Base-by-base conservation (phyloP, 2,797 vertebrate species). In the Echiichthys vipera region DNA sequence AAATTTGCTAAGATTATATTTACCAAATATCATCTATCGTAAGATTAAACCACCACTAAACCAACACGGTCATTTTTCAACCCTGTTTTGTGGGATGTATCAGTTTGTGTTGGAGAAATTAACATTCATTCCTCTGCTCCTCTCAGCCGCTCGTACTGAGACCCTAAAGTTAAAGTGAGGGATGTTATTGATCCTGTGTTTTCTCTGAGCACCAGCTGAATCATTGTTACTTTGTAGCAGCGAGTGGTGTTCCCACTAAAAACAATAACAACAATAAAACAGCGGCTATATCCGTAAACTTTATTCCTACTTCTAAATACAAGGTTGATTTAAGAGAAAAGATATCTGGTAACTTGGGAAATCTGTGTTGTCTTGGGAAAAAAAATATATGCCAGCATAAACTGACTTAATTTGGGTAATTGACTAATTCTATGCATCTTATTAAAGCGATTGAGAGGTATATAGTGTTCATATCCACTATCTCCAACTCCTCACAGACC, bases 211-310 rank as follows among this genome's bases (percentile, higher is more conserved):
- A 17, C 3, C 43, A 37, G 37, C 27, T 54, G 70, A 40, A 43
- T 69, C 10, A 15, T 30, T 49, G 54, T 49, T 77, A 22, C 25
- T 68, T 37, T 42, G n/a, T 49, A 61, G 42, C 62, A 51, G 47
- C 27, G 72, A 64, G 71, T 61, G 17, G 0, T 17, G 6, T 24
- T 56, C 29, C 51, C 65, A 47, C 64, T 67, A n/a, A 53, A 85
- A 74, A 50, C 18, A 58, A 54, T 49, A 65, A 58, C 34, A 56
- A 50, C 8, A 42, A 61, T 24, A 36, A 65, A 34, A 5, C 40
- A 32, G 3, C 0, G 1, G 8, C 2, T 12, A 18, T 5, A 37
- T 57, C 27, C 37, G 50, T 20, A 40, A 53, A 25, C 17, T 49
- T 55, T 47, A 49, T 13, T 27, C 6, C 13, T 27, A 13, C 39